Base-by-base conservation (phyloP, 1,140 invertebrate genomes). In the Drosophila burlai region DNA sequence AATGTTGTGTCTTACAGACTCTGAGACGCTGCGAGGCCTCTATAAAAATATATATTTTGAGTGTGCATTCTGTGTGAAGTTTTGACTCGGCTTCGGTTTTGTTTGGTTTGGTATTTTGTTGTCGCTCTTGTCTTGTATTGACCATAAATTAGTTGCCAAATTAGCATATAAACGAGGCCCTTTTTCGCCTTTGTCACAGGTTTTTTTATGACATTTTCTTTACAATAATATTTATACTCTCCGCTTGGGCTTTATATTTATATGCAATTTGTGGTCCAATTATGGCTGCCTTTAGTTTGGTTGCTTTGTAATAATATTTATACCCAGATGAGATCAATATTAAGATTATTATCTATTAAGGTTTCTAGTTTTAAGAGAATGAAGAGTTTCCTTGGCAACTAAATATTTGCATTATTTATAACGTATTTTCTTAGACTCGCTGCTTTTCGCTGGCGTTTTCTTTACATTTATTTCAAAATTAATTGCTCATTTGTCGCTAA, bases 401-500 rank as follows among this genome's bases (percentile, higher is more conserved):
- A 50, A 50, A 50, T 52, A 61, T 49, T 49, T 61, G 10, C 15
- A 24, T 24, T 16, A 24, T 24, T 24, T 21, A 31, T 10, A 13
- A n/a, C 8, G 36, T 15, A 4, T 34, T n/a, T 43, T 43, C 40
- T 10, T 34, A n/a, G 0, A 3, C 15, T 55, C n/a, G n/a, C 34
- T 34, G 31, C 31, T 34, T 55, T 47, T 24, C 31, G 59, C 40
- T 49, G 75, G 49, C 58, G 52, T 65, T 49, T 79, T 65, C 80
- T 83, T 90, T 90, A 80, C 81, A 84, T 89, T 89, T 91, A 85
- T 85, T 89, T 89, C 74, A 89, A 89, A 89, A 89, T 89, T 89
- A 89, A 89, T 89, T 89, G 85, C 81, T 89, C 85, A 89, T 89
- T 89, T 89, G 85, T 89, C 85, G 85, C 85, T 89, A 89, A 89